These are phyloP conservation scores for Drosophila tripunctata DNA, from an alignment of 2,888 invertebrate species.

Conservation along the genomic window DNA sequence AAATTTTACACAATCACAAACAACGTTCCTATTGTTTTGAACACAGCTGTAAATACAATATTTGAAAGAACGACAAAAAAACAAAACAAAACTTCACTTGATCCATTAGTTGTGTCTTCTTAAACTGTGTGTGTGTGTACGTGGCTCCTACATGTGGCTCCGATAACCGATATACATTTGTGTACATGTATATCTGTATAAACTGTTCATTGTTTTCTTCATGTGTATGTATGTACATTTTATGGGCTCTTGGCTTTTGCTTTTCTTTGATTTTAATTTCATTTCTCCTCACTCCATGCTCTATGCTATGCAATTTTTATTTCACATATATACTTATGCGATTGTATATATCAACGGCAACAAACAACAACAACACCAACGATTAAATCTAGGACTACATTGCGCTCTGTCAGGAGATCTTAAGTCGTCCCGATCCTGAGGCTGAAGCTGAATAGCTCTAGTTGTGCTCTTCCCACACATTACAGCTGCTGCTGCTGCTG, in stretches of 20 bases:
- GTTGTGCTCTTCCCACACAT: conserved; percentile 21
- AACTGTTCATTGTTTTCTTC: conserved; percentile 41
- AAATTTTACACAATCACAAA: too few relatives aligned
- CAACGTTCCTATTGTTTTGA: too few relatives aligned
- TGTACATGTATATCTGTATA: not conserved
- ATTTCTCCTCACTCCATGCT: conserved; percentile 44
- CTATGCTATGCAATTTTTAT: conserved; percentile 45
- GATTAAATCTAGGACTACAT: conserved; percentile 81
- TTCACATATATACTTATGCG: conserved; percentile 8
- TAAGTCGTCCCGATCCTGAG: conserved; percentile 83
- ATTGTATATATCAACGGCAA: too few relatives aligned
- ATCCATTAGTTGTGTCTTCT: too few relatives aligned
- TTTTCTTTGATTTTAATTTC: conserved; percentile 24
- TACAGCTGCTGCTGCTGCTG: conserved; percentile 32
- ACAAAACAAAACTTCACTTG: too few relatives aligned
- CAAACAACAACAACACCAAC: conserved; percentile 34
- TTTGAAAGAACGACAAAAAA: too few relatives aligned
- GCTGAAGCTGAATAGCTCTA: conserved; percentile 60
- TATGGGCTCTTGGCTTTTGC: conserved; percentile 16
- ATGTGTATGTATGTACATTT: too few relatives aligned
- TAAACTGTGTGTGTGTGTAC: conserved; percentile 26
- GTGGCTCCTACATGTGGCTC: conserved; percentile 29
- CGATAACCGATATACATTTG: conserved; percentile 17
- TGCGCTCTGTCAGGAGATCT: conserved; percentile 83
- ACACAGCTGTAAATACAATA: too few relatives aligned